These are phyloP conservation scores for Chaetophractus vellerosus DNA, from an alignment of 2,797 vertebrate genomes.

Conservation along the genomic window DNA sequence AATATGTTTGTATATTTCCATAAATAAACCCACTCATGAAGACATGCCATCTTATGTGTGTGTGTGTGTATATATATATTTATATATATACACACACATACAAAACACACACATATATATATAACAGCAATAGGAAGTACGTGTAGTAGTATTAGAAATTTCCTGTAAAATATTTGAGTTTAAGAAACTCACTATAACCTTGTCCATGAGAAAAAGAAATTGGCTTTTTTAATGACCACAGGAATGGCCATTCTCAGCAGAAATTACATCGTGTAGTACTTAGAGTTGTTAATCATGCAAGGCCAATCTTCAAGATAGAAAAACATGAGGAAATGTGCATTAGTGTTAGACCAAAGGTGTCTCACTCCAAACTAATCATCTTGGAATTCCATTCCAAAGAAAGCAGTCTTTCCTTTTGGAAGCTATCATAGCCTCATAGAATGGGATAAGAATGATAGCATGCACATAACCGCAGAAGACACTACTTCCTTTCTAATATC, in stretches of 20 bases:
- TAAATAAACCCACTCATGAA: neutral
- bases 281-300: conserved; percentile 44
- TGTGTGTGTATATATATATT: too few species aligned
- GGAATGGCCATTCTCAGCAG: conserved; percentile 18
- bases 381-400: neutral
- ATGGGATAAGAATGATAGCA: neutral
- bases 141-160: neutral
- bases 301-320: neutral
- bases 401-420: neutral
- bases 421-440: neutral
- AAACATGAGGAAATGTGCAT: conserved; percentile 31
- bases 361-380: neutral
- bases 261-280: neutral
- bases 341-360: neutral
- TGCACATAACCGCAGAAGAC: neutral
- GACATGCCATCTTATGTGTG: neutral
- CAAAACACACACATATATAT: too few species aligned
- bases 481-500: neutral
- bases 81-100: too few species aligned
- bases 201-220: neutral
- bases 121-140: neutral
- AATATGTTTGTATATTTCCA: neutral
- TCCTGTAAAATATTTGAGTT: conserved; percentile 59
- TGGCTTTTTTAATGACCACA: conserved; percentile 1
- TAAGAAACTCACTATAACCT: conserved; percentile 43